Percentiles rank a stretch among this genome's conserved stretches.
Conservation (phyloP, 2,888 invertebrate genomes). For the Agrotis clavis region DNA sequence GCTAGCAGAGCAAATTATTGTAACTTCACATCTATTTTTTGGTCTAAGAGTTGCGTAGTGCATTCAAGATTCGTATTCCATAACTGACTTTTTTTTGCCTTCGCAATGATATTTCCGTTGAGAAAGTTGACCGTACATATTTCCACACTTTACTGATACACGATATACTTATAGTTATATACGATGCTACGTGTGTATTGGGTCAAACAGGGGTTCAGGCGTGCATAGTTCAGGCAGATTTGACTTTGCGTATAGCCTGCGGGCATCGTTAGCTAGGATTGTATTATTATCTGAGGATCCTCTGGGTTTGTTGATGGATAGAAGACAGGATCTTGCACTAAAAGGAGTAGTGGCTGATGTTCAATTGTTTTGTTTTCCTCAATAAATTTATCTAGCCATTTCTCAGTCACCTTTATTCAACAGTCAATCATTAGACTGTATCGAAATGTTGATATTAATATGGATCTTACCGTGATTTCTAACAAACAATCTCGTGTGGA, state of each 20-base stretch:
- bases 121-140: too few relatives aligned
- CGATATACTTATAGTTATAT: background rate
- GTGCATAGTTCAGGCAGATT: conserved; percentile 8
- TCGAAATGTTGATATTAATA: too few relatives aligned
- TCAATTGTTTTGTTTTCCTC: background rate
- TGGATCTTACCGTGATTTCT: too few relatives aligned
- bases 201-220: conserved; percentile 1
- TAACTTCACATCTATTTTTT: too few relatives aligned
- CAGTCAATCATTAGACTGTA: too few relatives aligned
- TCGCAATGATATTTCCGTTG: too few relatives aligned
- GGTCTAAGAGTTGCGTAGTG: too few relatives aligned
- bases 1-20: too few relatives aligned
- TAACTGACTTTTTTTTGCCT: too few relatives aligned
- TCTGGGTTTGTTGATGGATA: conserved; percentile 1
- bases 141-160: background rate
- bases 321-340: background rate
- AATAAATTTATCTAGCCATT: background rate
- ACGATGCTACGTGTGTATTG: background rate
- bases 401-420: background rate
- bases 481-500: too few relatives aligned
- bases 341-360: background rate
- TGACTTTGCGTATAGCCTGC: conserved; percentile 18
- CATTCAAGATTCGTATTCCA: too few relatives aligned
- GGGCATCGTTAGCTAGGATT: conserved; percentile 31
- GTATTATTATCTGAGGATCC: conserved; percentile 9